phyloP scores from a whole-genome alignment of 1,140 invertebrate species.

The Drosophila prosaltans region DNA sequence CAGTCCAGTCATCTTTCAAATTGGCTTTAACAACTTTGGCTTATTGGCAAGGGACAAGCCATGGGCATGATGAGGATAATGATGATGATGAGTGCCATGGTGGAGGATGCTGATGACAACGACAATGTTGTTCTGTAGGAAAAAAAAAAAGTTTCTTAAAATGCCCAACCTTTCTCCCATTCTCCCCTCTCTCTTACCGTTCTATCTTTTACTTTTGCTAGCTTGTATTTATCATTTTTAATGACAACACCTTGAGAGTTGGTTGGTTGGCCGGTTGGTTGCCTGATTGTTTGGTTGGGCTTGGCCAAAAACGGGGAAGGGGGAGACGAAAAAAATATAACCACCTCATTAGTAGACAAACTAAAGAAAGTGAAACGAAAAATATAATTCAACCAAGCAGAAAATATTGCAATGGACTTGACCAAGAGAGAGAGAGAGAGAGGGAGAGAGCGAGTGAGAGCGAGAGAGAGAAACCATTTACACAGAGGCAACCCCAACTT shows the following conservation, averaged over 20 bases:
- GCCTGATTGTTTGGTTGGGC: background rate
- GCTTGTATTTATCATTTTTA: conserved; percentile 68
- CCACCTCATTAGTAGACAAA: conserved; percentile 47
- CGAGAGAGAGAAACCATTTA: no score
- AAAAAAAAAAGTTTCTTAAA: conserved; percentile 1
- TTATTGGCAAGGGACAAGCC: conserved; percentile 52
- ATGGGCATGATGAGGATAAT: conserved; percentile 6
- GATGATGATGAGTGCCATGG: background rate
- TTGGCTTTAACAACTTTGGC: conserved; percentile 56
- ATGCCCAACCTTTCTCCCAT: background rate
- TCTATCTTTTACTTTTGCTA: conserved; percentile 36
- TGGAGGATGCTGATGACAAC: conserved; percentile 27
- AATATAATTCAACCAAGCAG: conserved; percentile 40
- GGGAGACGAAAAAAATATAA: conserved; percentile 9
- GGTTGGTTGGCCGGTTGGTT: background rate
- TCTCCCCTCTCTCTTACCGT: background rate
- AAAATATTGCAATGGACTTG: conserved; percentile 26
- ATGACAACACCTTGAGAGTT: conserved; percentile 60
- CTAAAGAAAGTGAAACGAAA: conserved; percentile 19
- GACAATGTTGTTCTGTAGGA: conserved; percentile 37
- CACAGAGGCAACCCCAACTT: background rate
- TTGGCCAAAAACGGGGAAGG: background rate
- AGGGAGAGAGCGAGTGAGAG: no score
- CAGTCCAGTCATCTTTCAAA: conserved; percentile 51
- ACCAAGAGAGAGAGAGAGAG: no score